Conservation (phyloP, 2,888 invertebrate genomes). For the Cryptops parisi region DNA sequence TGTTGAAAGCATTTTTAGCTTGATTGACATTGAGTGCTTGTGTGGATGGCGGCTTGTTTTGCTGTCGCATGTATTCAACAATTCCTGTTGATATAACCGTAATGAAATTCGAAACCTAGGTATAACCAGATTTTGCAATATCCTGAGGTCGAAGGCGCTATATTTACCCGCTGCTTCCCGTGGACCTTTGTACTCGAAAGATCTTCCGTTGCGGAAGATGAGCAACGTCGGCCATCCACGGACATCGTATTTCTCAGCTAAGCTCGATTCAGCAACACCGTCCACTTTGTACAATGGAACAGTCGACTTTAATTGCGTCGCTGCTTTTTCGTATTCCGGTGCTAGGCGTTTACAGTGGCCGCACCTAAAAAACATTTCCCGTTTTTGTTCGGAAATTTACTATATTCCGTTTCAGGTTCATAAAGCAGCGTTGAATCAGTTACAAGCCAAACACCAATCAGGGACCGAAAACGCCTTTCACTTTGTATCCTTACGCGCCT, state of each 20-base stretch:
- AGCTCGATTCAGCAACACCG: constrained; percentile 36
- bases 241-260: constrained; percentile 37
- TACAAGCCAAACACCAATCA: too few relatives aligned
- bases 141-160: too few relatives aligned
- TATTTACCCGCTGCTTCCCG: constrained; percentile 24
- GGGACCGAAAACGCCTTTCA: too few relatives aligned
- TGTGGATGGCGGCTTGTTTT: constrained; percentile 34
- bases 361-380: constrained; percentile 33
- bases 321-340: constrained; percentile 39
- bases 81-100: too few relatives aligned
- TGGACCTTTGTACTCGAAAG: constrained; percentile 38
- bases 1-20: constrained; percentile 29
- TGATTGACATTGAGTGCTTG: constrained; percentile 27
- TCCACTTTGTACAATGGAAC: constrained; percentile 41
- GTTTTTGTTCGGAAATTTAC: too few relatives aligned
- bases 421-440: too few relatives aligned
- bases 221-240: constrained; percentile 41
- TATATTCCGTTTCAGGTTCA: too few relatives aligned
- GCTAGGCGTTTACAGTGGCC: constrained; percentile 37
- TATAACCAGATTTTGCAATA: too few relatives aligned
- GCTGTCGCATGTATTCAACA: constrained; percentile 38
- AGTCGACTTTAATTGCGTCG: constrained; percentile 31
- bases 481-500: too few relatives aligned
- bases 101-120: too few relatives aligned
- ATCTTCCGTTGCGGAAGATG: constrained; percentile 33